Percentiles rank a stretch among this genome's conserved stretches.
phyloP scores from a whole-genome alignment of 2,888 invertebrate species.

The Odontocerum albicorne region DNA sequence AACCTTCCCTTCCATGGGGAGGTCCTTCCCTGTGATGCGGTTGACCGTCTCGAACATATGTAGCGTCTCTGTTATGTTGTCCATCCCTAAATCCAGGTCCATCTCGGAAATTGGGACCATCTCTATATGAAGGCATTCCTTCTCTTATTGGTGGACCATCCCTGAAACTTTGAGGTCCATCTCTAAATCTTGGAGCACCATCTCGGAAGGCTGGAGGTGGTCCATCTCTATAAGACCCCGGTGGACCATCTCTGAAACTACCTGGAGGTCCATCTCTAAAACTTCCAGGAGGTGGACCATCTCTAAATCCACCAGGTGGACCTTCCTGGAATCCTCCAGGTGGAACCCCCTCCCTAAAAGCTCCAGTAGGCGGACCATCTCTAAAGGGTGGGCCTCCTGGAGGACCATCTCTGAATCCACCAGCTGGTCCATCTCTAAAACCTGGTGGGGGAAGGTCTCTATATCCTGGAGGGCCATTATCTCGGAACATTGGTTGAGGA shows the following conservation, averaged over 20 bases:
- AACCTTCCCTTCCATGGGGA: slow-evolving; percentile 19
- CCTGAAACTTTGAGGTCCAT: slow-evolving; percentile 16
- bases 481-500: slow-evolving; percentile 17
- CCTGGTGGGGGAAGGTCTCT: slow-evolving; percentile 23
- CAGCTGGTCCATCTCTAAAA: slow-evolving; percentile 26
- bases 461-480: slow-evolving; percentile 20
- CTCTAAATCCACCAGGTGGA: slow-evolving; percentile 6
- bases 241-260: slow-evolving; percentile 37
- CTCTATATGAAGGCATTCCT: slow-evolving; percentile 37
- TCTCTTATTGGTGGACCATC: slow-evolving; percentile 40
- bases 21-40: slow-evolving; percentile 24
- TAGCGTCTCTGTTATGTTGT: slow-evolving; percentile 15
- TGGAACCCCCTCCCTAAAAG: slow-evolving; percentile 47
- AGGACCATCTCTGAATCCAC: slow-evolving; percentile 17
- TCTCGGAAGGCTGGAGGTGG: slow-evolving; percentile 41
- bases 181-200: slow-evolving; percentile 43
- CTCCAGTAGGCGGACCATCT: slow-evolving; percentile 31
- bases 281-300: slow-evolving; percentile 40
- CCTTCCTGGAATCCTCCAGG: slow-evolving; percentile 39
- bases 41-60: slow-evolving; percentile 21
- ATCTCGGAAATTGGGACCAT: slow-evolving; percentile 39
- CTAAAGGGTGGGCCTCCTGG: slow-evolving; percentile 1
- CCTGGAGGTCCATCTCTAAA: slow-evolving; percentile 34
- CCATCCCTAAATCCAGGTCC: slow-evolving; percentile 25
- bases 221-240: slow-evolving; percentile 17